Evolutionary conservation across 2,113 vertebrate genomes (phyloP).

Genomic region (Manacus vitellinus): DNA sequence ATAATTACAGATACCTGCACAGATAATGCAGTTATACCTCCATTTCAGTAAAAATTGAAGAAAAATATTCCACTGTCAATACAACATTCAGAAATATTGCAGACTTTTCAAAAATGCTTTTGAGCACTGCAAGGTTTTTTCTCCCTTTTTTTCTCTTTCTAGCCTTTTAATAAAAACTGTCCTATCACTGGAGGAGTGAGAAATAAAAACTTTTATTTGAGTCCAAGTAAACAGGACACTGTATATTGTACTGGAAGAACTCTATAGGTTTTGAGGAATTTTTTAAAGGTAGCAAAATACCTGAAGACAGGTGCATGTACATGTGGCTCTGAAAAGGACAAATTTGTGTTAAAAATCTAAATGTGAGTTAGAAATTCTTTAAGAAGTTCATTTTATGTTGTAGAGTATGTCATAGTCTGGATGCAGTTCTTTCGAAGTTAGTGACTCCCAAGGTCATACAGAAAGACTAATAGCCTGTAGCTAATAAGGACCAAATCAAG

Average conservation of each 20-base stretch:
- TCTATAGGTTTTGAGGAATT: background rate
- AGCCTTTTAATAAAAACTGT: background rate
- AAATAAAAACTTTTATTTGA: background rate
- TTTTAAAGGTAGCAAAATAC: background rate
- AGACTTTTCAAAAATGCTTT: background rate
- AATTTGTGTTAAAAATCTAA: background rate
- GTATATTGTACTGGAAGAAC: background rate
- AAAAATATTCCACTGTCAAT: background rate
- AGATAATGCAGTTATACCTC: background rate
- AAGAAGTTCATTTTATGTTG: background rate
- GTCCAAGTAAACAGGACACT: background rate
- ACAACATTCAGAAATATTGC: background rate
- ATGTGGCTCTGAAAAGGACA: background rate
- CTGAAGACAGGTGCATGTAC: background rate
- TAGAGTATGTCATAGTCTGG: background rate
- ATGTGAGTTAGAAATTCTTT: background rate
- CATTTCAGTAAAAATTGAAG: background rate
- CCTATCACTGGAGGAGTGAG: background rate
- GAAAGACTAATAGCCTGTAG: background rate
- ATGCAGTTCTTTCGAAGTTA: background rate
- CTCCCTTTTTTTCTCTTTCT: background rate
- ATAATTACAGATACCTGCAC: background rate
- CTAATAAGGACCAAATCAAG: background rate
- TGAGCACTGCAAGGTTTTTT: background rate
- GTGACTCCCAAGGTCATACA: background rate